These are phyloP conservation scores for Epizoanthus scotinus DNA, from an alignment of 92 coral and sea anemone species.

Conservation along the genomic window DNA sequence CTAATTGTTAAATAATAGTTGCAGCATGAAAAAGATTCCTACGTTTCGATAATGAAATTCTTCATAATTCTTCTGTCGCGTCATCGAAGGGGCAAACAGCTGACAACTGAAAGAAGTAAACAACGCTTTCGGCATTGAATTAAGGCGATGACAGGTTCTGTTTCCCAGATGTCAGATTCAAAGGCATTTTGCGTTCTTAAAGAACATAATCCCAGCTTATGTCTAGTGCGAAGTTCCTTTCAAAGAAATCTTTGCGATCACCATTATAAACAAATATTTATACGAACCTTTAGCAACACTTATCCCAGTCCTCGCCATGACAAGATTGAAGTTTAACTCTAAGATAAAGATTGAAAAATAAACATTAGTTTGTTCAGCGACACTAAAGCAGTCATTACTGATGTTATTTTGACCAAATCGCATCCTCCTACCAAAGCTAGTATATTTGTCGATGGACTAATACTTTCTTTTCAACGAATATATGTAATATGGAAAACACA, in stretches of 20 bases:
- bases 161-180: neutral
- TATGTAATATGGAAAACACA: neutral
- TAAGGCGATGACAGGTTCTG: neutral
- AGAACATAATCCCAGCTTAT: neutral
- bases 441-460: neutral
- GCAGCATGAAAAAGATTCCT: too few species aligned
- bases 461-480: neutral
- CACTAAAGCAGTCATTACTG: neutral
- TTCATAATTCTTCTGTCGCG: too few species aligned
- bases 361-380: neutral
- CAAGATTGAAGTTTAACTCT: conserved; percentile 95
- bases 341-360: conserved; percentile 58
- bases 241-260: neutral
- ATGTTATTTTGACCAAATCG: neutral
- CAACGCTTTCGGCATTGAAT: neutral
- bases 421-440: neutral
- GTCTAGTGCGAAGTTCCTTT: neutral
- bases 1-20: too few species aligned
- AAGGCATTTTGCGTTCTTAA: neutral
- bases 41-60: too few species aligned
- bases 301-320: conserved; percentile 81
- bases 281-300: conserved; percentile 34
- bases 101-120: neutral
- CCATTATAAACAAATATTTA: neutral
- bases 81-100: neutral